phyloP scores from a whole-genome alignment of 2,888 invertebrate genomes.

The Sphaeridia pumilis region DNA sequence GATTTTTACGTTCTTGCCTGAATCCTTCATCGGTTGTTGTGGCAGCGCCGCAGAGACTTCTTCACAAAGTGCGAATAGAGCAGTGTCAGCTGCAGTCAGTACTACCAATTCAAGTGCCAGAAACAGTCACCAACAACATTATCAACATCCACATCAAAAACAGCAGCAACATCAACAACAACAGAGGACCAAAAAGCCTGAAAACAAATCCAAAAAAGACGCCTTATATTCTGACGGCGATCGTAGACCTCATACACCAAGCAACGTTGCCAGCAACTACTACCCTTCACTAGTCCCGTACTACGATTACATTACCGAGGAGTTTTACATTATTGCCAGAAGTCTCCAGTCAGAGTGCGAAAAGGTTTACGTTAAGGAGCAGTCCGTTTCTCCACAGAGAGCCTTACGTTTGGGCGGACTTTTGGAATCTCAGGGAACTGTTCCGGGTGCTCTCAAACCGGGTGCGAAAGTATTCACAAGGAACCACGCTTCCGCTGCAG shows the following conservation, averaged over 20 bases:
- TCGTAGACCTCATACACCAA: slow-evolving; percentile 19
- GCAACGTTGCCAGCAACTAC: slow-evolving; percentile 13
- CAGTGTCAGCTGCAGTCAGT: background rate
- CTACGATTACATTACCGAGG: slow-evolving; percentile 36
- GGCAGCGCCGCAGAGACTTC: slow-evolving; percentile 10
- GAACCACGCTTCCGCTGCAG: slow-evolving; percentile 26
- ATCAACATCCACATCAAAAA: too few relatives aligned
- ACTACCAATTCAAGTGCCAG: too few relatives aligned
- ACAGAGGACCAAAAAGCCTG: background rate
- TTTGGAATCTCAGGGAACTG: slow-evolving; percentile 20
- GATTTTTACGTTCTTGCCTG: slow-evolving; percentile 35
- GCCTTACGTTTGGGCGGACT: slow-evolving; percentile 29
- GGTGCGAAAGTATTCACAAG: slow-evolving; percentile 30
- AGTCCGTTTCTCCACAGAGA: slow-evolving; percentile 32
- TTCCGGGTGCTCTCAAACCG: slow-evolving; percentile 10
- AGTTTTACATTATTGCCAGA: slow-evolving; percentile 34
- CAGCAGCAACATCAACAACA: background rate
- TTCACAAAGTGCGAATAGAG: slow-evolving; percentile 1
- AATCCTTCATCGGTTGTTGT: slow-evolving; percentile 19
- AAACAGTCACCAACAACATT: too few relatives aligned
- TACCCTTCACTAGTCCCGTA: slow-evolving; percentile 35
- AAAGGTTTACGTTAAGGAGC: slow-evolving; percentile 35
- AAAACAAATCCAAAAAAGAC: background rate
- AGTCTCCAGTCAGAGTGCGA: slow-evolving; percentile 33
- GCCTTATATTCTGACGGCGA: slow-evolving; percentile 32